Conservation (phyloP, 2,113 vertebrate genomes). For the Spea bombifrons region DNA sequence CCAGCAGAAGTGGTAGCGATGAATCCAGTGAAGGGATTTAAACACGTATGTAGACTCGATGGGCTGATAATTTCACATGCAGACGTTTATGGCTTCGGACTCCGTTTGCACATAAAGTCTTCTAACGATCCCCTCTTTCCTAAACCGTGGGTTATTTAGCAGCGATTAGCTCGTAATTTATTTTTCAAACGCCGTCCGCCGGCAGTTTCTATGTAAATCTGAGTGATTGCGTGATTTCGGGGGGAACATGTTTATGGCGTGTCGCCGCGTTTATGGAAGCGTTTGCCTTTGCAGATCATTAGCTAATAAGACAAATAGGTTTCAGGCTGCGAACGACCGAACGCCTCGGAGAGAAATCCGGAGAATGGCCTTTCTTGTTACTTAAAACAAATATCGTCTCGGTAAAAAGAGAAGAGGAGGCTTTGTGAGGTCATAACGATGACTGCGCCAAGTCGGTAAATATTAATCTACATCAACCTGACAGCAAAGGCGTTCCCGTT, state of each 20-base stretch:
- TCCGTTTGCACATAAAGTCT: neutral
- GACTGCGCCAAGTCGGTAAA: neutral
- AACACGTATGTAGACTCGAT: no score
- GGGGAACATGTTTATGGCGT: slow-evolving; percentile 6
- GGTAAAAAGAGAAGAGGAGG: neutral
- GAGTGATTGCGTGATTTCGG: slow-evolving; percentile 32
- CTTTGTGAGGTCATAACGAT: neutral
- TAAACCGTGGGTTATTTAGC: slow-evolving; percentile 16
- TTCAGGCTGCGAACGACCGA: slow-evolving; percentile 11
- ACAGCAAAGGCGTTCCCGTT: no score
- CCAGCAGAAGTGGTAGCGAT: no score
- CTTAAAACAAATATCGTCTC: neutral
- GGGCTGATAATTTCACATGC: no score
- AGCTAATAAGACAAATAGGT: slow-evolving; percentile 36
- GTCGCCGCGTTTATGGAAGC: slow-evolving; percentile 19
- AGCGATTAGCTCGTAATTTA: slow-evolving; percentile 25
- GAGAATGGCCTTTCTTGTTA: neutral
- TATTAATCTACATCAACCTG: no score
- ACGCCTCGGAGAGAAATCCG: neutral
- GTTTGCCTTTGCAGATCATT: slow-evolving; percentile 31
- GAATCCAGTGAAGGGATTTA: no score
- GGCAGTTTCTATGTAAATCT: slow-evolving; percentile 31
- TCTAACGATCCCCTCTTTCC: neutral
- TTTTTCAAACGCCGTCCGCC: neutral
- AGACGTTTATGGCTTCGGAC: neutral